A percentile compares a stretch with the other conserved stretches of the same genome.
phyloP scores from a whole-genome alignment of 2,888 invertebrate genomes.

The Napeogenes sylphis region DNA sequence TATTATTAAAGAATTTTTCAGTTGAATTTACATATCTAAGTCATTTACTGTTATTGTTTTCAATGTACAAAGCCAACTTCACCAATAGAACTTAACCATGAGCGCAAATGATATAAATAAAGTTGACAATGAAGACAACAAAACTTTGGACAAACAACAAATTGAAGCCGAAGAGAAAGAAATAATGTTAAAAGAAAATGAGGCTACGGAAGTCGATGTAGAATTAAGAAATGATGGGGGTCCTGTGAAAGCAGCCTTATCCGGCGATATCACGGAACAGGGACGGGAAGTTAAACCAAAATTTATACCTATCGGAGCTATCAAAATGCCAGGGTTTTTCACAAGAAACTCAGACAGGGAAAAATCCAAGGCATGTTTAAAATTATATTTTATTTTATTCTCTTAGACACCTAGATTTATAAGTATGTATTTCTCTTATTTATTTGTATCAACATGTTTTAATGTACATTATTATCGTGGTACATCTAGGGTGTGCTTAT shows the following conservation, averaged over 20 bases:
- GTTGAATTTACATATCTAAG: not conserved
- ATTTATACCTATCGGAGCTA: conserved; percentile 91
- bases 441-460: no score
- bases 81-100: conserved; percentile 36
- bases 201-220: conserved; percentile 63
- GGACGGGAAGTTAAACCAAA: conserved; percentile 87
- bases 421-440: no score
- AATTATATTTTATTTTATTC: not conserved
- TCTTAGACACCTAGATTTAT: no score
- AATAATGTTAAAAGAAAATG: conserved; percentile 79
- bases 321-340: conserved; percentile 92
- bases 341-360: conserved; percentile 86
- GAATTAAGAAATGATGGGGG: conserved; percentile 68
- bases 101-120: conserved; percentile 64
- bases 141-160: conserved; percentile 80
- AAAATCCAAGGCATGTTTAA: conserved; percentile 80
- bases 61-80: conserved; percentile 14
- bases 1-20: not conserved
- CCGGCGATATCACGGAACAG: conserved; percentile 78
- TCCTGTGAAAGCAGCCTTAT: conserved; percentile 72
- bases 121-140: conserved; percentile 59
- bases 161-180: conserved; percentile 82
- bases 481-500: not conserved
- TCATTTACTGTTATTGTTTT: conserved; percentile 6
- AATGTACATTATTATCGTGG: not conserved